These are phyloP conservation scores for Epinephelus fuscoguttatus DNA, from an alignment of 2,113 vertebrate species.

Conservation along the genomic window DNA sequence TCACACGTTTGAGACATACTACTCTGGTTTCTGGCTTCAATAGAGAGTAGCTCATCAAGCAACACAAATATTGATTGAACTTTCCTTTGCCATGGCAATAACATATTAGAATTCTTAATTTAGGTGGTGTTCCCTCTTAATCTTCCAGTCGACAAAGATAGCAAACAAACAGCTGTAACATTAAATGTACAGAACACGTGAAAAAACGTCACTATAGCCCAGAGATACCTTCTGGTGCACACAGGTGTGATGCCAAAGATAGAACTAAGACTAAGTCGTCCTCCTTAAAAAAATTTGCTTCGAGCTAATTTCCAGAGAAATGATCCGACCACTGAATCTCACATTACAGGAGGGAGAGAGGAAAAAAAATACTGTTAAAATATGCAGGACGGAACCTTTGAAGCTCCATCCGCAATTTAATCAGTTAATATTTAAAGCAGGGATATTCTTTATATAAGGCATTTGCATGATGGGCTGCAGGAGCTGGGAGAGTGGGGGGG, in stretches of 20 bases:
- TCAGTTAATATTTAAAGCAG: conserved; percentile 80
- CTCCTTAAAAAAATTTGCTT: conserved; percentile 24
- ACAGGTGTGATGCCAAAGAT: conserved; percentile 48
- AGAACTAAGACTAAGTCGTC: conserved; percentile 48
- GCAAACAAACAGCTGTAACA: not conserved
- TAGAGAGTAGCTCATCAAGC: too few species aligned
- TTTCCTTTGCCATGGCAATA: too few species aligned
- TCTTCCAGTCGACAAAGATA: not conserved
- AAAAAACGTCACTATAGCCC: conserved; percentile 13
- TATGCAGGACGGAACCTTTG: conserved; percentile 76
- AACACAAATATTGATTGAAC: too few species aligned
- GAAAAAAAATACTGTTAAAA: conserved; percentile 60
- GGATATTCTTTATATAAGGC: conserved; percentile 70
- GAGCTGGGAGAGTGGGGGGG: conserved; percentile 8
- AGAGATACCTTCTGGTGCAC: conserved; percentile 7
- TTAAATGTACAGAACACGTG: conserved; percentile 6
- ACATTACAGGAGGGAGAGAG: conserved; percentile 40
- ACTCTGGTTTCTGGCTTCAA: too few species aligned
- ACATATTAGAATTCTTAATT: too few species aligned
- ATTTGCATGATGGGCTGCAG: conserved; percentile 53
- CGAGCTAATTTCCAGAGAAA: conserved; percentile 54
- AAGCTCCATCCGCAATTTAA: conserved; percentile 78
- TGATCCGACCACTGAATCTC: conserved; percentile 55
- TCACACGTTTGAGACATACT: too few species aligned
- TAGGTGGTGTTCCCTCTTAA: not conserved